phyloP scores from a whole-genome alignment of 2,797 vertebrate species.

The Macroramphosus scolopax region DNA sequence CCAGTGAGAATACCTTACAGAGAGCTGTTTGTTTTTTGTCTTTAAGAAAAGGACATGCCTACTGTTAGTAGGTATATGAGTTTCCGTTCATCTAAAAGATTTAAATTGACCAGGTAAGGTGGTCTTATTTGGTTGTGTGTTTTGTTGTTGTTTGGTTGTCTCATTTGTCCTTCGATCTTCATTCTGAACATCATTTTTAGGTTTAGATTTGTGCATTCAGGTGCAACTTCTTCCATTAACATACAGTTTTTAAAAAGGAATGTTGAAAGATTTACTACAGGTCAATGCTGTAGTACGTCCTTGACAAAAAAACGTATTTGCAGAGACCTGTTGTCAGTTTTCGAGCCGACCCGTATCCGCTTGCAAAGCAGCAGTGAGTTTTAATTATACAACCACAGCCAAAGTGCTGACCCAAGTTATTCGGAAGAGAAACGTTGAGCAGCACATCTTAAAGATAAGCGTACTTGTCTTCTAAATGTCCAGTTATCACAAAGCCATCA shows the following conservation, averaged over 20 bases:
- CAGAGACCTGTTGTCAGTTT: conserved; percentile 10
- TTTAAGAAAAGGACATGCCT: conserved; percentile 55
- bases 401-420: background rate
- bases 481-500: no score
- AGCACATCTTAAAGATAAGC: conserved; percentile 37
- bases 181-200: no score
- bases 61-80: conserved; percentile 75
- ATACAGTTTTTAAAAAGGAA: no score
- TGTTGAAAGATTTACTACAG: no score
- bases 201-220: no score
- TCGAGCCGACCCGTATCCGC: background rate
- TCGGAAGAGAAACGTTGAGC: background rate
- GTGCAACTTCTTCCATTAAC: no score
- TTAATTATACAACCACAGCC: background rate
- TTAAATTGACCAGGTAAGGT: conserved; percentile 70
- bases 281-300: background rate
- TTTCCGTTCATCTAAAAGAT: conserved; percentile 72
- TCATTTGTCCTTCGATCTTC: conserved; percentile 1
- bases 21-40: background rate
- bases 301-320: no score
- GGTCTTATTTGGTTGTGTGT: background rate
- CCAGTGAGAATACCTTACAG: background rate
- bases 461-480: no score
- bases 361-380: conserved; percentile 21
- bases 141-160: background rate